These are phyloP conservation scores for Shargacucullia verbasci DNA, from an alignment of 2,888 invertebrate species.

Conservation along the genomic window DNA sequence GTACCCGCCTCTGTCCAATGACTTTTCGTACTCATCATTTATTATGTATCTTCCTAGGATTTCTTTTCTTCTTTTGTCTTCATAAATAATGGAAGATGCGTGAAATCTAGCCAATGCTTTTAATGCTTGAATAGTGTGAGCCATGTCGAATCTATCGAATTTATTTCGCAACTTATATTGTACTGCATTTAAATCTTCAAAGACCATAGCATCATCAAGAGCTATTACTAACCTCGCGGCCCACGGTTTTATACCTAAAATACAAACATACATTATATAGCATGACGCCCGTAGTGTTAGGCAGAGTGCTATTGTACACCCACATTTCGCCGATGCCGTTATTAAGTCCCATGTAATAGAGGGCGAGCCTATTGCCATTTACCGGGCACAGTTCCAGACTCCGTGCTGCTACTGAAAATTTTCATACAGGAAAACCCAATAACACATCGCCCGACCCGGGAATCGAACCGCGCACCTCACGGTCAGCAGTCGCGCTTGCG, in stretches of 20 bases:
- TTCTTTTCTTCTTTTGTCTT: constrained; percentile 77
- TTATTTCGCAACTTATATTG: constrained; percentile 74
- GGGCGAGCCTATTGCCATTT: no score
- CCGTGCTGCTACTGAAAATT: no score
- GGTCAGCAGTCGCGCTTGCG: no score
- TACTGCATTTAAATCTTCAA: constrained; percentile 77
- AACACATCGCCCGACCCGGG: no score
- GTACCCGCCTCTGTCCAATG: constrained; percentile 72
- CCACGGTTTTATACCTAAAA: constrained; percentile 76
- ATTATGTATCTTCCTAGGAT: constrained; percentile 65
- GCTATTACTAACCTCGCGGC: constrained; percentile 70
- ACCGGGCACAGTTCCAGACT: no score
- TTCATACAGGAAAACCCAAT: no score
- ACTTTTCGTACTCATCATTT: constrained; percentile 68
- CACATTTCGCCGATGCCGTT: no score
- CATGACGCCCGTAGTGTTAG: background rate
- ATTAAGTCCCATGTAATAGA: no score
- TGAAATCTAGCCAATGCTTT: constrained; percentile 85
- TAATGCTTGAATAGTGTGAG: constrained; percentile 83
- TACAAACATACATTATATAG: constrained; percentile 7
- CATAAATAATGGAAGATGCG: constrained; percentile 85
- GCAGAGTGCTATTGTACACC: no score
- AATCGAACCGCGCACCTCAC: no score
- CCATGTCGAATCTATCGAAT: constrained; percentile 78
- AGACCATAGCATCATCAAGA: constrained; percentile 75